Percentiles rank a stretch among this genome's conserved stretches.
These are phyloP conservation scores for Electrophaes corylata DNA, from an alignment of 2,888 invertebrate genomes.

Conservation along the genomic window DNA sequence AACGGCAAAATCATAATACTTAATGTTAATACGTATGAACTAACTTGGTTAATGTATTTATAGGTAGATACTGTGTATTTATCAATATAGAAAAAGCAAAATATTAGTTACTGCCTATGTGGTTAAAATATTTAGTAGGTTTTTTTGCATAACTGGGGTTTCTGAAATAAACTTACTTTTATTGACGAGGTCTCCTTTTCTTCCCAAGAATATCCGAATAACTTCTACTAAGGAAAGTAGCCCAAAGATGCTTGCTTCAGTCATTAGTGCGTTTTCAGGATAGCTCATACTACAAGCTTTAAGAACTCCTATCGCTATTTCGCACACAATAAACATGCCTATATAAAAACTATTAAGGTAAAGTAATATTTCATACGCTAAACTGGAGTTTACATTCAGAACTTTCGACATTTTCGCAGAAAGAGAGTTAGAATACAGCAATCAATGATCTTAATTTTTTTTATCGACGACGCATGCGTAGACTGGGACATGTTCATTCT, in stretches of 20 bases:
- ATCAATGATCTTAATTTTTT: background rate
- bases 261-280: conserved; percentile 88
- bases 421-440: background rate
- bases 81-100: no score
- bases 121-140: no score
- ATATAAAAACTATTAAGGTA: conserved; percentile 95
- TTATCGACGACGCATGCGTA: conserved; percentile 2
- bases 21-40: no score
- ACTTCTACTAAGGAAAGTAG: conserved; percentile 91
- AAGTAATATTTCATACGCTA: conserved; percentile 92
- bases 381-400: conserved; percentile 87
- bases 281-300: conserved; percentile 92
- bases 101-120: no score
- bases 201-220: conserved; percentile 92
- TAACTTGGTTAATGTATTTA: no score
- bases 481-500: no score
- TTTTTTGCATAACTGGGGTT: background rate
- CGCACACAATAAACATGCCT: conserved; percentile 93
- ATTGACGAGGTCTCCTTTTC: conserved; percentile 94
- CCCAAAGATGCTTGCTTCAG: conserved; percentile 91
- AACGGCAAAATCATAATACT: no score
- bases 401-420: conserved; percentile 67
- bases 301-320: conserved; percentile 90
- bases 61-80: no score
- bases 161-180: conserved; percentile 62